phyloP scores from a whole-genome alignment of 64 coral and sea anemone genomes.

The Anthopleura sola region DNA sequence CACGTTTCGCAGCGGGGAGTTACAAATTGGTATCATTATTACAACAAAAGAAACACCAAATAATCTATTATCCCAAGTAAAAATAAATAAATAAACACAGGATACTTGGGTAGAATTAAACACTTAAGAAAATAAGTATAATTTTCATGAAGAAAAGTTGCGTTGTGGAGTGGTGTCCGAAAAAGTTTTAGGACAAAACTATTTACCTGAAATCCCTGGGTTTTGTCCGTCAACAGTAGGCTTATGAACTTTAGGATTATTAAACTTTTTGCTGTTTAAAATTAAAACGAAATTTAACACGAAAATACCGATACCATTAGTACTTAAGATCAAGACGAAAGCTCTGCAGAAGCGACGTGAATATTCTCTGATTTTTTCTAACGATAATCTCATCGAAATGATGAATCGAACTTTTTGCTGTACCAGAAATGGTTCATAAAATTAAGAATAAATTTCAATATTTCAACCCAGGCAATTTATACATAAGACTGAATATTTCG shows the following conservation, averaged over 20 bases:
- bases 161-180: not conserved
- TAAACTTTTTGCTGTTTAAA: not conserved
- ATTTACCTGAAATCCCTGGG: not conserved
- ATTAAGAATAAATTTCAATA: no score
- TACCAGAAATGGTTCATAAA: no score
- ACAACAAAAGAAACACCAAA: not conserved
- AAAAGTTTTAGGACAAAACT: not conserved
- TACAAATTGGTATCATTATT: not conserved
- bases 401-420: no score
- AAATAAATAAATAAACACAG: not conserved
- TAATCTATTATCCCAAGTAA: not conserved
- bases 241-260: constrained; percentile 16
- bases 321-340: no score
- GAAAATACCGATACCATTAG: not conserved
- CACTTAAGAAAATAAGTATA: not conserved
- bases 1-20: not conserved
- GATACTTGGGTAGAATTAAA: not conserved
- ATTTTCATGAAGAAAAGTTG: not conserved
- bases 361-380: no score
- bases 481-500: no score
- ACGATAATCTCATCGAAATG: no score
- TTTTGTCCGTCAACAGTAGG: not conserved
- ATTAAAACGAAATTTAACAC: constrained; percentile 8
- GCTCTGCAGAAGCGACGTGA: no score
- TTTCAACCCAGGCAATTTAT: no score